These are phyloP conservation scores for human (Homo sapiens) DNA, from an alignment of 2,113 vertebrate species.

Conservation along the genomic window DNA sequence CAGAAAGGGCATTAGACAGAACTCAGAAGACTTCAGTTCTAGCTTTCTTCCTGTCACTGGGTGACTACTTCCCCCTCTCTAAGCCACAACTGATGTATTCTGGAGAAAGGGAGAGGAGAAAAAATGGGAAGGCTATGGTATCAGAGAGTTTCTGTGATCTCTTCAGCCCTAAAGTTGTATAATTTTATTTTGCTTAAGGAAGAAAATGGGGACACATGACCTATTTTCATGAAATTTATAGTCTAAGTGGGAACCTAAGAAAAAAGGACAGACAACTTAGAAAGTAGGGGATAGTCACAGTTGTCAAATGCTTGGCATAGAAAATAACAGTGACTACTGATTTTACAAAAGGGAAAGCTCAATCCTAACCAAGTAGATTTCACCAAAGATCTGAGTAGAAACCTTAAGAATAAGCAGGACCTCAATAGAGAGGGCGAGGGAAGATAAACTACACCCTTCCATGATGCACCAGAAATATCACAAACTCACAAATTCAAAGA, in stretches of 20 bases:
- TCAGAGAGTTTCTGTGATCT: background rate
- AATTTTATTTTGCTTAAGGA: background rate
- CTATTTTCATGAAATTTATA: background rate
- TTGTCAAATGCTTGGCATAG: background rate
- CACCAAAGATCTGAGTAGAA: background rate
- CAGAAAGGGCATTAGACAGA: background rate
- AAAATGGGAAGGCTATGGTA: background rate
- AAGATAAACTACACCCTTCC: background rate
- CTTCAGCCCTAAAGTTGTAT: background rate
- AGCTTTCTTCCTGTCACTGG: background rate
- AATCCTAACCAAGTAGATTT: background rate
- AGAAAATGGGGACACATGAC: background rate
- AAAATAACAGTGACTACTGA: background rate
- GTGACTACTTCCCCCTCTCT: background rate
- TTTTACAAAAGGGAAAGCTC: background rate
- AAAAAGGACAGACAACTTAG: background rate
- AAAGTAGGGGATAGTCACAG: background rate
- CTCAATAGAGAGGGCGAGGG: background rate
- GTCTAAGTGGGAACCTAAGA: background rate
- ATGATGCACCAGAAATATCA: background rate
- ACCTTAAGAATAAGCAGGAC: background rate
- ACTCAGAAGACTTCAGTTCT: background rate
- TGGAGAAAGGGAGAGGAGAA: background rate
- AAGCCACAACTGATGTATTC: background rate
- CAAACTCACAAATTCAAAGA: background rate